Evolutionary conservation across 2,113 vertebrate species (phyloP).

Genomic region (Platichthys stellatus): DNA sequence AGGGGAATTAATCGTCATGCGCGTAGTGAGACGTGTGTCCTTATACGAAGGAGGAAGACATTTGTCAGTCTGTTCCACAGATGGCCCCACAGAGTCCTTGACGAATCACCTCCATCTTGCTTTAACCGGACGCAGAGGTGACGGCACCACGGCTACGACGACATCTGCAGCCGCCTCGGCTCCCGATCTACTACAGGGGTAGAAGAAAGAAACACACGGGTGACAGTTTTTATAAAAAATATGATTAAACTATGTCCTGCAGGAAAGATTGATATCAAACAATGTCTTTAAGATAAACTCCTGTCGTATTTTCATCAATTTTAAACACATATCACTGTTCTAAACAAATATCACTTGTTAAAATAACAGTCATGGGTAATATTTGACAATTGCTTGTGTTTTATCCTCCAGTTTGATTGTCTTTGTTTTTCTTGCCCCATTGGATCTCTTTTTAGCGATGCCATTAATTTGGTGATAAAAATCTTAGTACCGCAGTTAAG

Average conservation of each 20-base stretch:
- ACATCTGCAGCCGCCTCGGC: conserved; percentile 60
- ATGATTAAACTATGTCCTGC: not conserved
- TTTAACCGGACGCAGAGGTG: conserved; percentile 71
- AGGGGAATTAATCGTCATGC: conserved; percentile 77
- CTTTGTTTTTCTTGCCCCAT: not conserved
- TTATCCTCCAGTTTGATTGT: not conserved
- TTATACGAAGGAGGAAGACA: conserved; percentile 85
- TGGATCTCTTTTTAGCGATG: not conserved
- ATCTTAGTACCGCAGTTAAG: not conserved
- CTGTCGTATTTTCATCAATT: not conserved
- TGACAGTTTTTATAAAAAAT: not conserved
- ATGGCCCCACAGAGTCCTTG: conserved; percentile 80
- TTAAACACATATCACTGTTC: not conserved
- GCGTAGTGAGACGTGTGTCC: conserved; percentile 83
- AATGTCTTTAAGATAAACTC: not conserved
- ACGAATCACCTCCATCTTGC: conserved; percentile 81
- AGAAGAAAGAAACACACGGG: not conserved
- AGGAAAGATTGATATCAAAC: not conserved
- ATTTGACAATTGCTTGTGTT: not conserved
- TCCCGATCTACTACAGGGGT: conserved; percentile 25
- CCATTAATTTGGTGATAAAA: not conserved
- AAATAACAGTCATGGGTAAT: not conserved
- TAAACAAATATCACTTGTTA: not conserved
- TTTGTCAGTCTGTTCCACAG: conserved; percentile 85
- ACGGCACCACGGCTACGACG: conserved; percentile 36